Conservation (phyloP, 1,140 invertebrate genomes). For the Drosophila virilis region DNA sequence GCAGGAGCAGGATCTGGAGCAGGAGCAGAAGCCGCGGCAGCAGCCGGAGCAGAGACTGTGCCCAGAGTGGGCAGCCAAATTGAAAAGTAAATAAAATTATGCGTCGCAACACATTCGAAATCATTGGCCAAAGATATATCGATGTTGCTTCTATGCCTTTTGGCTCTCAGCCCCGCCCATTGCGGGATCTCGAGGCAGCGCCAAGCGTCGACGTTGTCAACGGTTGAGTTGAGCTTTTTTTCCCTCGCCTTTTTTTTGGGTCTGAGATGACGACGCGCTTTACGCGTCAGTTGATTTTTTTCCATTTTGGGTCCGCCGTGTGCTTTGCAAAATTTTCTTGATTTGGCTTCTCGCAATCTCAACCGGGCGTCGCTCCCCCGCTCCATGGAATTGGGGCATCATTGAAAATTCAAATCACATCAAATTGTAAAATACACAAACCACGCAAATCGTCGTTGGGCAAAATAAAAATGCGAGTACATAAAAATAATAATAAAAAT, state of each 20-base stretch:
- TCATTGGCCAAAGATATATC: conserved; percentile 59
- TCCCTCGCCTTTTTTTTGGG: conserved; percentile 1
- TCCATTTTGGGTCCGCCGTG: conserved; percentile 31
- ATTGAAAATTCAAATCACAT: conserved; percentile 80
- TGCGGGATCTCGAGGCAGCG: background rate
- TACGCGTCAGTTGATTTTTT: conserved; percentile 57
- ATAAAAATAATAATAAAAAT: conserved; percentile 74
- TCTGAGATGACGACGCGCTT: conserved; percentile 38
- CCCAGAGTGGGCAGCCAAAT: conserved; percentile 55
- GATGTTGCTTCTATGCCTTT: conserved; percentile 19
- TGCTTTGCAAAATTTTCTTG: conserved; percentile 37
- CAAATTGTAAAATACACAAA: conserved; percentile 81
- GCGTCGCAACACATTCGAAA: conserved; percentile 67
- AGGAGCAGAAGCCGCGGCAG: background rate
- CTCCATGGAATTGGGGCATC: conserved; percentile 41
- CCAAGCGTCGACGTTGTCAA: conserved; percentile 23
- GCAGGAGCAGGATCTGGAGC: background rate
- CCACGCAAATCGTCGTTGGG: conserved; percentile 67
- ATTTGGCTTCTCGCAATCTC: conserved; percentile 42
- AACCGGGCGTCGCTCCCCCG: background rate
- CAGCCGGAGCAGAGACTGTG: background rate
- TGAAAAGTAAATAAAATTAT: conserved; percentile 82
- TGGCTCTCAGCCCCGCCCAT: background rate
- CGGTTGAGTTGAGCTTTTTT: conserved; percentile 17
- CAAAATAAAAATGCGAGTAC: conserved; percentile 71